phyloP scores from a whole-genome alignment of 2,797 vertebrate species.

The Lutjanus campechanus region DNA sequence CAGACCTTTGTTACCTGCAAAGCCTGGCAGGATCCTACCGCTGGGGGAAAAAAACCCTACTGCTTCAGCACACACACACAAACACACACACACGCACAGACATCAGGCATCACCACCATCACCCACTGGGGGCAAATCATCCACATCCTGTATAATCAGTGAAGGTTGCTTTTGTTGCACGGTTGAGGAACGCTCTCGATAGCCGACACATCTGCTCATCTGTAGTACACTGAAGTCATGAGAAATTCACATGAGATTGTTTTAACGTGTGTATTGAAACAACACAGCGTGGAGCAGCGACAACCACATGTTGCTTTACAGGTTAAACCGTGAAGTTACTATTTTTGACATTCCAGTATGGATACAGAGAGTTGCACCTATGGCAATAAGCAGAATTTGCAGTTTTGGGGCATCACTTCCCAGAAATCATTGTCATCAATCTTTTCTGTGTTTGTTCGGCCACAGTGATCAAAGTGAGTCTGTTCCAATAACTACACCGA shows the following conservation, averaged over 20 bases:
- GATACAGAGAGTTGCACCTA: no score
- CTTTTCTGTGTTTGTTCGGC: no score
- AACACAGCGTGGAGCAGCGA: neutral
- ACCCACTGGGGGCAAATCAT: slow-evolving; percentile 22
- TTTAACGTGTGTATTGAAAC: neutral
- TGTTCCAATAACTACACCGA: no score
- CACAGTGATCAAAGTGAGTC: no score
- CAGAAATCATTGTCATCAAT: no score
- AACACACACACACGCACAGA: slow-evolving; percentile 15
- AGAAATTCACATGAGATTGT: neutral
- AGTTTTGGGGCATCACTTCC: no score
- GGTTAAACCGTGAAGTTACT: neutral
- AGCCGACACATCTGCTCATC: slow-evolving; percentile 1
- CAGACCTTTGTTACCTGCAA: slow-evolving; percentile 48
- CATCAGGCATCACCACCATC: slow-evolving; percentile 4
- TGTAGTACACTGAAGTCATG: slow-evolving; percentile 1
- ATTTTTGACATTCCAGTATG: no score
- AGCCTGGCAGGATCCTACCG: slow-evolving; percentile 34
- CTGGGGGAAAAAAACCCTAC: slow-evolving; percentile 36
- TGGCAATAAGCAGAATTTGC: no score
- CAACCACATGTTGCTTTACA: neutral
- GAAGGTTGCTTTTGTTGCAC: slow-evolving; percentile 24
- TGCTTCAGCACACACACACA: neutral
- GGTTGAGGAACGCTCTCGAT: slow-evolving; percentile 6
- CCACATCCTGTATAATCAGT: slow-evolving; percentile 32